Evolutionary conservation across 2,113 vertebrate species (phyloP).

Genomic region (Hyaena hyaena): DNA sequence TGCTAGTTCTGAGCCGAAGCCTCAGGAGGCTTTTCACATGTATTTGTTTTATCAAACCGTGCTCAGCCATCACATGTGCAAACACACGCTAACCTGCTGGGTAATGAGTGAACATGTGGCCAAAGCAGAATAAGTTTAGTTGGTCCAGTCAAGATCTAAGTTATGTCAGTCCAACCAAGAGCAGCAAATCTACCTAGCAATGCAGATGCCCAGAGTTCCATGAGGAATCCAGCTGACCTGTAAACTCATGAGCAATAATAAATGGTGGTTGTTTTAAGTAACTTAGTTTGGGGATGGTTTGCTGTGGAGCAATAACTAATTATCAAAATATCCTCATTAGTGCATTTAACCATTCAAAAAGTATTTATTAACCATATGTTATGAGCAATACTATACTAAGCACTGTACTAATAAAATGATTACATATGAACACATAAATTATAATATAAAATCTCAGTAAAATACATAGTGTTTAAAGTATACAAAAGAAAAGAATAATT

Average conservation of each 20-base stretch:
- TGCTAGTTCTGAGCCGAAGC: not conserved
- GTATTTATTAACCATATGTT: not conserved
- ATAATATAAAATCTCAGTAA: not conserved
- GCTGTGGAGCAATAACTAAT: not conserved
- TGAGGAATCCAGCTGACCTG: not conserved
- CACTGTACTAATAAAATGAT: not conserved
- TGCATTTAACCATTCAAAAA: not conserved
- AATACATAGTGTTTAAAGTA: not conserved
- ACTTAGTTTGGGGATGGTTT: not conserved
- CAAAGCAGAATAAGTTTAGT: not conserved
- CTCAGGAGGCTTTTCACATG: not conserved
- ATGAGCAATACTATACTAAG: not conserved
- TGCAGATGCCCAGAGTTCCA: not conserved
- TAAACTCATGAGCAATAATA: not conserved
- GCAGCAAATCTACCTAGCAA: not conserved
- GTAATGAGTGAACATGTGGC: rapidly evolving
- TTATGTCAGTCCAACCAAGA: not conserved
- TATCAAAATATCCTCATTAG: not conserved
- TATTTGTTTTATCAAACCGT: not conserved
- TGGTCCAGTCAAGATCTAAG: not conserved
- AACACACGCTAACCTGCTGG: not conserved
- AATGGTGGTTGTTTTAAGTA: not conserved
- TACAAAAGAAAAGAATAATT: not conserved
- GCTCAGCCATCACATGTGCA: not conserved
- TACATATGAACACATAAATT: not conserved